Conservation (phyloP, 92 coral and sea anemone genomes). For the Blastomussa wellsi region DNA sequence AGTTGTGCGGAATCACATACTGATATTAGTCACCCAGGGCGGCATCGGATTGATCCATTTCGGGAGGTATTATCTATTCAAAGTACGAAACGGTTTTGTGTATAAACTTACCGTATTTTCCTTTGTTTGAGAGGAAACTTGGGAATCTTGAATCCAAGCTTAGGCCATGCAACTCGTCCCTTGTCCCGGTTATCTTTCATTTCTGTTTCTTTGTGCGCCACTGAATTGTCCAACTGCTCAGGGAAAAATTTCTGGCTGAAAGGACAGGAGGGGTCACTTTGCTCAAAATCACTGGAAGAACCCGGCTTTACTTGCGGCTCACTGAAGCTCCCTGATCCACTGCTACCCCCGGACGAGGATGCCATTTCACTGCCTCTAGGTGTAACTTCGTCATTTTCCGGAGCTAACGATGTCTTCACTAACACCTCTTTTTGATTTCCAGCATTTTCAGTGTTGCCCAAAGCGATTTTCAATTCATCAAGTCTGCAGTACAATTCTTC, state of each 20-base stretch:
- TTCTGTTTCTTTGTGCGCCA: neutral
- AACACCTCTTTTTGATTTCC: conserved; percentile 6
- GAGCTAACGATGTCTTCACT: neutral
- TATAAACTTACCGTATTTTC: neutral
- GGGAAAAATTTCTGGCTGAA: conserved; percentile 28
- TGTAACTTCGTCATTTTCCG: conserved; percentile 6
- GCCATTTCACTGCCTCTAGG: neutral
- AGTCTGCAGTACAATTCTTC: conserved; percentile 28
- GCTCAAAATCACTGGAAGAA: conserved; percentile 7
- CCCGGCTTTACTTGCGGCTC: conserved; percentile 1
- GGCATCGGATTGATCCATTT: too few species aligned
- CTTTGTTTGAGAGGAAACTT: neutral
- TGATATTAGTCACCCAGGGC: too few species aligned
- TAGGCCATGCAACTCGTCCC: neutral
- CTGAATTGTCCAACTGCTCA: conserved; percentile 6
- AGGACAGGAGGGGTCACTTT: conserved; percentile 35
- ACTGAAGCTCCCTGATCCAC: conserved; percentile 5
- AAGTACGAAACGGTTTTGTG: too few species aligned
- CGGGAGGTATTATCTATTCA: too few species aligned
- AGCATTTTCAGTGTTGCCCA: neutral
- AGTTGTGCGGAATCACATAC: too few species aligned
- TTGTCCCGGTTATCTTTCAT: neutral
- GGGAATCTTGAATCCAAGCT: conserved; percentile 29
- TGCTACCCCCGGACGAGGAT: neutral
- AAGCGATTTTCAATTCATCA: conserved; percentile 3